A percentile compares a stretch with the other conserved stretches of the same genome.
Evolutionary conservation across 2,888 invertebrate genomes (phyloP).

Genomic region (Drosophila flavopinicola): DNA sequence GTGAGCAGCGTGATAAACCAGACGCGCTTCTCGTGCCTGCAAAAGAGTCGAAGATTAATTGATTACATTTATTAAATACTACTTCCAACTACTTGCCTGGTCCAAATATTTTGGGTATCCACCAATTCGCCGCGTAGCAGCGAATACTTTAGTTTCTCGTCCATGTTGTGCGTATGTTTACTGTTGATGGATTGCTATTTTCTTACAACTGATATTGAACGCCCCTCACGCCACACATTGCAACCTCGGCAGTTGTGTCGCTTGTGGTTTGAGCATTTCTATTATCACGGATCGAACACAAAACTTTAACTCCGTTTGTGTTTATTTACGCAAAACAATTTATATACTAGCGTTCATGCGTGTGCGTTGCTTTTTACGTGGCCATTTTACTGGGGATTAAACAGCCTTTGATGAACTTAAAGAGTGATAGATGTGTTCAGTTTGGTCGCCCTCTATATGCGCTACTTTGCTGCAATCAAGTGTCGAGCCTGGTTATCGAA

Average conservation of each 20-base stretch:
- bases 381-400: constrained; percentile 51
- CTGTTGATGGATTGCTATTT: constrained; percentile 24
- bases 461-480: constrained; percentile 8
- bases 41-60: constrained; percentile 8
- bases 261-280: constrained; percentile 48
- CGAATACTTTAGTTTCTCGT: constrained; percentile 84
- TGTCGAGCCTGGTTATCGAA: not conserved
- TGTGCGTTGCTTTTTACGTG: constrained; percentile 65
- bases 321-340: constrained; percentile 23
- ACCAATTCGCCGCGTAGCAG: constrained; percentile 84
- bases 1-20: constrained; percentile 87
- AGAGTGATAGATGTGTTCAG: not conserved
- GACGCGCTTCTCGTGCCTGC: constrained; percentile 85
- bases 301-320: constrained; percentile 14
- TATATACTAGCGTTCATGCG: constrained; percentile 11
- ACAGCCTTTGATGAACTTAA: constrained; percentile 26
- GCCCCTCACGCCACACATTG: constrained; percentile 34
- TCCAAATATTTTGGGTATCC: constrained; percentile 84
- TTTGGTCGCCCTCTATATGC: not conserved
- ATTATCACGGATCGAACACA: no score
- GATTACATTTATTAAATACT: not conserved
- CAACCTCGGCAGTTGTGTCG: constrained; percentile 10
- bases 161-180: constrained; percentile 63
- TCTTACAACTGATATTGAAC: constrained; percentile 21
- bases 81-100: constrained; percentile 69